Evolutionary conservation across 2,113 vertebrate genomes (phyloP).

Genomic region (Dasypus novemcinctus): DNA sequence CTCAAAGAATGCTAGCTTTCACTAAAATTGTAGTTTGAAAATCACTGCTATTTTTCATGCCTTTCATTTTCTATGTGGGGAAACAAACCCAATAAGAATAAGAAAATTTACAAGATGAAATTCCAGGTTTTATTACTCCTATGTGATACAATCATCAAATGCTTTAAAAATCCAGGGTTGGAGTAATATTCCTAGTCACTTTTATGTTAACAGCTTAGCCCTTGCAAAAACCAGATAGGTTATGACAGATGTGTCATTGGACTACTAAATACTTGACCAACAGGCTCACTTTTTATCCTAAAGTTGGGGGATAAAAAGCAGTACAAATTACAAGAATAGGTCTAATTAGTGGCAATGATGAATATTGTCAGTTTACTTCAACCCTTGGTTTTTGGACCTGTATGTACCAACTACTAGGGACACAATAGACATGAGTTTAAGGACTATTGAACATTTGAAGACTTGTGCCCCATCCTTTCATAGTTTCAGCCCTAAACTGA

Average conservation of each 20-base stretch:
- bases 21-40: conserved; percentile 17
- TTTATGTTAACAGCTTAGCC: background rate
- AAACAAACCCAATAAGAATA: background rate
- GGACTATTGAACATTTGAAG: background rate
- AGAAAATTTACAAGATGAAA: background rate
- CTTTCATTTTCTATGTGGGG: background rate
- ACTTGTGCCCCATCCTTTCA: background rate
- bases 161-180: background rate
- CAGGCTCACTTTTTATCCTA: background rate
- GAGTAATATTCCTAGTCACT: background rate
- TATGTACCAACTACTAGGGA: background rate
- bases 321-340: background rate
- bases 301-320: background rate
- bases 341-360: background rate
- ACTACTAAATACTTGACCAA: background rate
- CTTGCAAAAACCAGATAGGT: background rate
- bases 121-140: background rate
- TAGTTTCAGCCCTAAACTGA: background rate
- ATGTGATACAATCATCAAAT: background rate
- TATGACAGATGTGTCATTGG: background rate
- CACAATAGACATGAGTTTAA: background rate
- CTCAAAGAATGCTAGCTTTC: background rate
- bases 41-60: background rate
- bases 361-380: background rate
- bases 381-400: background rate